Evolutionary conservation across 1,140 invertebrate genomes (phyloP).

Genomic region (Magallana gigas): DNA sequence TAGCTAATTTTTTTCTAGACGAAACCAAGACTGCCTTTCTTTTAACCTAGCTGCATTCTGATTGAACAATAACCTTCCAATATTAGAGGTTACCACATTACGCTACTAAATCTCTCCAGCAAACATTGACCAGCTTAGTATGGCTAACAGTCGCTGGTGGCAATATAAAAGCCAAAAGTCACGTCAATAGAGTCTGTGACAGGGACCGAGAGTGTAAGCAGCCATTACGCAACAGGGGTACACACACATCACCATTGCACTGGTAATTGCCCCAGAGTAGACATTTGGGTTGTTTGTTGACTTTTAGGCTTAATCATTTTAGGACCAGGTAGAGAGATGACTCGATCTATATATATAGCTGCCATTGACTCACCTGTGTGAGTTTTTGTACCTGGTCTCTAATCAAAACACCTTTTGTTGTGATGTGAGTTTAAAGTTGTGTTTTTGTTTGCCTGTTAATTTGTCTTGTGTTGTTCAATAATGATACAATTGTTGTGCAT

Average conservation of each 20-base stretch:
- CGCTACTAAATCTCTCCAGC: background rate
- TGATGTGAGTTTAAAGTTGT: background rate
- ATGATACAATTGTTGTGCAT: no score
- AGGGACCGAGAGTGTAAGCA: background rate
- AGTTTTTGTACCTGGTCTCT: background rate
- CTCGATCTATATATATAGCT: background rate
- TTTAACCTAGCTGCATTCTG: no score
- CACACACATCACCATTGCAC: background rate
- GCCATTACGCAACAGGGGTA: background rate
- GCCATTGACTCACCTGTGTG: background rate
- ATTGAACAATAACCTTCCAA: no score
- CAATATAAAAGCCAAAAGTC: background rate
- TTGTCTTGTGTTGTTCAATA: no score
- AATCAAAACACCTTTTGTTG: background rate
- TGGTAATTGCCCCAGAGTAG: background rate
- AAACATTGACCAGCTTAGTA: slow-evolving; percentile 8
- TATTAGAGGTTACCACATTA: no score
- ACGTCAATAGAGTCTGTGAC: background rate
- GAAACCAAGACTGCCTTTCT: no score
- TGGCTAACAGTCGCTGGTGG: background rate
- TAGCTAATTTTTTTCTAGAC: no score
- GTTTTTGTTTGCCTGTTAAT: no score
- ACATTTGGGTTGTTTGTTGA: background rate
- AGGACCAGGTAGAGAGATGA: no score
- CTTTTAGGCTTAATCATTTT: background rate